phyloP scores from a whole-genome alignment of 2,113 vertebrate species.

The Lichenostomus cassidix region DNA sequence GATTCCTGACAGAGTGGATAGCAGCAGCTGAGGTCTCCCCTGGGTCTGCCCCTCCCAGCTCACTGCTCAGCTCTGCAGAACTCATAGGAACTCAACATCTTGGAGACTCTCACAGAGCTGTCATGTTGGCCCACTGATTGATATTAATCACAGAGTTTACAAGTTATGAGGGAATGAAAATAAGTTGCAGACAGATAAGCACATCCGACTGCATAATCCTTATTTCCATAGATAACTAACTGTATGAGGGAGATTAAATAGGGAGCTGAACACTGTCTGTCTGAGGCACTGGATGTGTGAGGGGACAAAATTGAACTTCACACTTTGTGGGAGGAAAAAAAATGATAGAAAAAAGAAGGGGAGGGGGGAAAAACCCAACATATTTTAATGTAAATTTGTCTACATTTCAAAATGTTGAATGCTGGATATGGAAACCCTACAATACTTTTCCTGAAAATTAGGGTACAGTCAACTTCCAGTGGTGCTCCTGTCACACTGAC shows the following conservation, averaged over 20 bases:
- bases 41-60: accelerated
- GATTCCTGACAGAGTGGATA: background rate
- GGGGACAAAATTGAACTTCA: accelerated
- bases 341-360: background rate
- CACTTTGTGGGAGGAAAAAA: background rate
- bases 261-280: background rate
- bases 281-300: accelerated
- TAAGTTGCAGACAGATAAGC: background rate
- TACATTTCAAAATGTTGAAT: background rate
- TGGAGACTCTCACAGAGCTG: background rate
- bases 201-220: accelerated
- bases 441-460: background rate
- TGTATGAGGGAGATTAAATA: background rate
- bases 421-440: background rate
- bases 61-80: background rate
- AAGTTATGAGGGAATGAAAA: background rate
- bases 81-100: background rate
- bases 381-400: background rate
- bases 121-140: background rate
- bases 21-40: background rate
- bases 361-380: accelerated
- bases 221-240: background rate
- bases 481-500: background rate
- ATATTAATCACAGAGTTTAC: too few species aligned
- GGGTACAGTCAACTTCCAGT: background rate